phyloP scores from a whole-genome alignment of 2,888 invertebrate species.

The Chydorus sphaericus region DNA sequence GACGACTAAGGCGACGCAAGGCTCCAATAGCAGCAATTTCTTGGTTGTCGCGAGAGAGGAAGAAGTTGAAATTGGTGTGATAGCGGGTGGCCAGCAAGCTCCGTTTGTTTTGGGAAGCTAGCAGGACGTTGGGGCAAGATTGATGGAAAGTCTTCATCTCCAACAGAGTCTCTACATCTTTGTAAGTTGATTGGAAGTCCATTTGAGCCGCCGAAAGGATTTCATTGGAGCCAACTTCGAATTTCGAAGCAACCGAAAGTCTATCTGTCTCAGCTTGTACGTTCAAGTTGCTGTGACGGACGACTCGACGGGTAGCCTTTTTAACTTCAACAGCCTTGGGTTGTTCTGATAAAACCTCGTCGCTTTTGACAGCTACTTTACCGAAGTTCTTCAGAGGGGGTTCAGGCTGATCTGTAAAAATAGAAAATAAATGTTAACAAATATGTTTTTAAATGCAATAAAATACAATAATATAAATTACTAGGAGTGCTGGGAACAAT shows the following conservation, averaged over 20 bases:
- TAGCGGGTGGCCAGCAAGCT: neutral
- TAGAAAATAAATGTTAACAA: no score
- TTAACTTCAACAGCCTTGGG: neutral
- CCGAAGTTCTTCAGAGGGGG: neutral
- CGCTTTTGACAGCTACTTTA: neutral
- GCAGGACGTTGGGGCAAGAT: neutral
- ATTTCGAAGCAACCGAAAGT: neutral
- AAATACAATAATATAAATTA: no score
- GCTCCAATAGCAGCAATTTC: neutral
- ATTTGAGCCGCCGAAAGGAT: neutral
- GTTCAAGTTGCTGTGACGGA: neutral
- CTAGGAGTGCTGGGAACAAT: no score
- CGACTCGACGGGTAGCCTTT: neutral
- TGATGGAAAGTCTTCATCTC: neutral
- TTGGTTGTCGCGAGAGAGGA: neutral
- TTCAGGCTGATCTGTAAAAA: no score
- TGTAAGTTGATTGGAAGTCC: neutral
- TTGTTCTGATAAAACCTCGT: neutral
- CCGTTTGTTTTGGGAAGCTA: neutral
- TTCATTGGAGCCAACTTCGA: neutral
- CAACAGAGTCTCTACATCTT: neutral
- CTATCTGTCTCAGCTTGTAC: neutral
- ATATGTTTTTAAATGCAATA: no score
- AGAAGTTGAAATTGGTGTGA: neutral
- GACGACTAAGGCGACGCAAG: neutral